These are phyloP conservation scores for Rambutsinella grinnellia DNA, from an alignment of 2,888 invertebrate species.

Conservation along the genomic window DNA sequence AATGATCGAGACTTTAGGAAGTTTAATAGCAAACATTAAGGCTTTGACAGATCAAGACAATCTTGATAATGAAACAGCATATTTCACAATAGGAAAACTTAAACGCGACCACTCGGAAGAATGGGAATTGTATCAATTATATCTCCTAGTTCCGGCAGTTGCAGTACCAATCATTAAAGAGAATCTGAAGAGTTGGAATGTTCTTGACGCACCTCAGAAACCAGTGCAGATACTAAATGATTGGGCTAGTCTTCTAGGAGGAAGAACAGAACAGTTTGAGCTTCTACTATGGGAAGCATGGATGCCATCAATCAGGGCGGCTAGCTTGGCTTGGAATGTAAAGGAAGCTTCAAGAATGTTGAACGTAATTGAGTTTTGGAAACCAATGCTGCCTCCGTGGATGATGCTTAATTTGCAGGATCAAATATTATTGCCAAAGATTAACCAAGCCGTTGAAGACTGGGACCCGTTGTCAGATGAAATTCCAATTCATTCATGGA, in stretches of 20 bases:
- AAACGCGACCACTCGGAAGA: conserved; percentile 76
- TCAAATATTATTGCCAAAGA: conserved; percentile 82
- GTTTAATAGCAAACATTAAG: conserved; percentile 77
- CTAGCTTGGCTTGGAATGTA: conserved; percentile 86
- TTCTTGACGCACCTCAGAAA: conserved; percentile 77
- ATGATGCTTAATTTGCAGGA: conserved; percentile 85
- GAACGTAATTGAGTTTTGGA: conserved; percentile 85
- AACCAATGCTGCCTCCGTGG: conserved; percentile 84
- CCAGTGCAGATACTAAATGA: conserved; percentile 72
- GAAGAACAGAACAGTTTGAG: conserved; percentile 76
- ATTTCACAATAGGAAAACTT: conserved; percentile 74
- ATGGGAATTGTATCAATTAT: conserved; percentile 87
- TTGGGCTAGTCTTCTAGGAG: conserved; percentile 57
- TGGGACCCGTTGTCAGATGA: conserved; percentile 98
- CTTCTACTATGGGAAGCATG: conserved; percentile 90
- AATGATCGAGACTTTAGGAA: conserved; percentile 80
- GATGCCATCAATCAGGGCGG: conserved; percentile 84
- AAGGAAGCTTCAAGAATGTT: conserved; percentile 84
- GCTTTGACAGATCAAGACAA: conserved; percentile 70
- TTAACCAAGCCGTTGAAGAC: conserved; percentile 79
- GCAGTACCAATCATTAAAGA: conserved; percentile 87
- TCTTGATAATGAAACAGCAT: conserved; percentile 74
- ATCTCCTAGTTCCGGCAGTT: conserved; percentile 85
- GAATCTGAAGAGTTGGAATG: conserved; percentile 83
- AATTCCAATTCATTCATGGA: conserved; percentile 96